Base-by-base conservation (phyloP, 2,797 vertebrate species). In the Anguilla pacifica region DNA sequence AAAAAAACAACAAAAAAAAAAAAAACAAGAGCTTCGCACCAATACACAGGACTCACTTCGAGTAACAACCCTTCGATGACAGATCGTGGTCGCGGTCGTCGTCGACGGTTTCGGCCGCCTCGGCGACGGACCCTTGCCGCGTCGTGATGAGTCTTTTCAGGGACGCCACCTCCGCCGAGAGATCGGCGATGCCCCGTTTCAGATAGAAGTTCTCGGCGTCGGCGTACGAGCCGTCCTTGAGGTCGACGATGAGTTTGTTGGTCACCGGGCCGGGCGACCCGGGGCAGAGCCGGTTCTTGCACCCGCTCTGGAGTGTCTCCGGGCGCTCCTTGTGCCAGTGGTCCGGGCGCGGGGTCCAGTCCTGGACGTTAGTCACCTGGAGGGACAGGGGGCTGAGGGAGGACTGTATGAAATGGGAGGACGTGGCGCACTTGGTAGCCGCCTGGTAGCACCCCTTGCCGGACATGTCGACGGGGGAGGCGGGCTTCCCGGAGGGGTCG, bases 331-430 rank as follows among this genome's bases (percentile, higher is more conserved):
- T 97, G 86, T 97, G 96, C 98, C 97, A 98, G 87, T 96, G 96
- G 88, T 97, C 97, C 0, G 97, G 91, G 90, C 93, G 96, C 15
- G 97, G 96, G 86, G 93, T 96, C 98, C 98, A 99, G 92, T 97
- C 97, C 85, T 97, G 97, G 92, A 99, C 97, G 90, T 95, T 96
- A 87, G 94, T 97, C 90, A 98, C 97, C 91, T 99, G 98, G 90
- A 97, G 94, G 0, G 98, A 98, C 93, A 98, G 95, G 61, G 98
- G 97, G 91, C 97, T 96, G 72, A 93, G 94, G 88, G 97, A 93
- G 67, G 97, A 91, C 93, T 95, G 97, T 57, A 94, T 91, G 91
- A 93, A 89, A 53, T 92, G 95, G 2, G 95, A 94, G 2, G 95
- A 94, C 22, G 91, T 89, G 25, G 88, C 85, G 0, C 95, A 95